Conservation (phyloP, 2,113 vertebrate genomes). For the Hylia prasina region DNA sequence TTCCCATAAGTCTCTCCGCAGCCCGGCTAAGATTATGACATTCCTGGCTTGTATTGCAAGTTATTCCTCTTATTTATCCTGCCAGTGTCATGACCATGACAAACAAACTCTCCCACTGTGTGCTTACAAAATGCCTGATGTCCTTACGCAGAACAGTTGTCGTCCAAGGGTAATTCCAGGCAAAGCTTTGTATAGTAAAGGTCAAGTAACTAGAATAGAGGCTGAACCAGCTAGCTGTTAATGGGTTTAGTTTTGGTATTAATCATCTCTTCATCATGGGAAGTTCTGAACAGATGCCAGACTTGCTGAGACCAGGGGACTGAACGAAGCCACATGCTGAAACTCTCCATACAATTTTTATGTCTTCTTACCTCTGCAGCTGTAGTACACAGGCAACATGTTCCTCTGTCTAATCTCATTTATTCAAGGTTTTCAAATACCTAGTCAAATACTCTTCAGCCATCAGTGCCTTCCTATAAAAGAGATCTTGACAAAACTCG, state of each 20-base stretch:
- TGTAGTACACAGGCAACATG: neutral
- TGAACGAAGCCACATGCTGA: rapidly evolving
- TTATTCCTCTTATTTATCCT: neutral
- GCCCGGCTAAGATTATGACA: neutral
- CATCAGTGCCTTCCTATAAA: neutral
- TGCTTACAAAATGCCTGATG: neutral
- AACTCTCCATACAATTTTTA: neutral
- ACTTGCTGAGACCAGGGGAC: neutral
- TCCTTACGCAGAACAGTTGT: neutral
- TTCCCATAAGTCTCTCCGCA: neutral
- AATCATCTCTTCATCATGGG: neutral
- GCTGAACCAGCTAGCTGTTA: neutral
- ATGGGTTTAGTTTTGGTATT: neutral
- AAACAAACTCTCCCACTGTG: neutral
- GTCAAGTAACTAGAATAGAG: neutral
- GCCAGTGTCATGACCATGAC: neutral
- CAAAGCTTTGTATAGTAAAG: neutral
- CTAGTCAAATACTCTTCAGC: neutral
- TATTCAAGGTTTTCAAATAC: neutral
- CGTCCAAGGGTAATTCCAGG: neutral
- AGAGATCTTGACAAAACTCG: neutral
- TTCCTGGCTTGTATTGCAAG: neutral
- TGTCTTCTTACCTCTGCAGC: neutral
- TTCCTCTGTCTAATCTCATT: neutral
- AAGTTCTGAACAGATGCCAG: neutral